Conservation (phyloP, 1,140 invertebrate species). For the Drosophila sechellia region DNA sequence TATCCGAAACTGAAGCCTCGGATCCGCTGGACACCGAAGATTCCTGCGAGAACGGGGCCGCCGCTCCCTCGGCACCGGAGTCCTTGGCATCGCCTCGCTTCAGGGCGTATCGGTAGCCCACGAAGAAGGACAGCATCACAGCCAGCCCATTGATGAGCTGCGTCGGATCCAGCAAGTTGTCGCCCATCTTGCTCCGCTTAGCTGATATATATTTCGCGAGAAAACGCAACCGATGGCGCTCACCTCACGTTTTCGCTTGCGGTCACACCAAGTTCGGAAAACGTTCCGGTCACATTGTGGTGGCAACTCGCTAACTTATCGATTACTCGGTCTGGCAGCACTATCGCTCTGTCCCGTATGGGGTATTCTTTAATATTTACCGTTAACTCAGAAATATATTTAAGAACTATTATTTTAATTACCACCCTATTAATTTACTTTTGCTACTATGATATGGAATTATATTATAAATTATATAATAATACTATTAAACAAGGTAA, state of each 20-base stretch:
- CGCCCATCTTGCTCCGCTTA: slow-evolving; percentile 58
- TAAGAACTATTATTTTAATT: too few relatives aligned
- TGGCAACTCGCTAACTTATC: not conserved
- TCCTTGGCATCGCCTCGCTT: slow-evolving; percentile 64
- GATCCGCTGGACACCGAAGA: slow-evolving; percentile 19
- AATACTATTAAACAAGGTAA: too few relatives aligned
- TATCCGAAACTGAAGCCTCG: slow-evolving; percentile 54
- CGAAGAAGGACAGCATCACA: slow-evolving; percentile 83
- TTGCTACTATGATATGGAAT: too few relatives aligned
- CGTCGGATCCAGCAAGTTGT: slow-evolving; percentile 74
- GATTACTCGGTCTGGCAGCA: not conserved
- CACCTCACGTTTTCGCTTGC: slow-evolving; percentile 36
- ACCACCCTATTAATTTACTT: too few relatives aligned
- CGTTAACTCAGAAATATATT: not conserved
- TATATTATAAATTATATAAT: too few relatives aligned
- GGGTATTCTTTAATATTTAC: not conserved
- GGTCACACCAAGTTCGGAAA: slow-evolving; percentile 22
- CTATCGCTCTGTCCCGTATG: too few relatives aligned
- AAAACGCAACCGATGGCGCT: slow-evolving; percentile 48
- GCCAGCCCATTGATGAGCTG: slow-evolving; percentile 83
- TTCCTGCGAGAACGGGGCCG: slow-evolving; percentile 18
- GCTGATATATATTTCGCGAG: slow-evolving; percentile 30
- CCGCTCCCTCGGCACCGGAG: slow-evolving; percentile 27
- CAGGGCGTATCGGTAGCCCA: slow-evolving; percentile 81
- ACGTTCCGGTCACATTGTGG: slow-evolving; percentile 2